Base-by-base conservation (phyloP, 2,797 vertebrate species). In the Melanotaenia parkinsoni region DNA sequence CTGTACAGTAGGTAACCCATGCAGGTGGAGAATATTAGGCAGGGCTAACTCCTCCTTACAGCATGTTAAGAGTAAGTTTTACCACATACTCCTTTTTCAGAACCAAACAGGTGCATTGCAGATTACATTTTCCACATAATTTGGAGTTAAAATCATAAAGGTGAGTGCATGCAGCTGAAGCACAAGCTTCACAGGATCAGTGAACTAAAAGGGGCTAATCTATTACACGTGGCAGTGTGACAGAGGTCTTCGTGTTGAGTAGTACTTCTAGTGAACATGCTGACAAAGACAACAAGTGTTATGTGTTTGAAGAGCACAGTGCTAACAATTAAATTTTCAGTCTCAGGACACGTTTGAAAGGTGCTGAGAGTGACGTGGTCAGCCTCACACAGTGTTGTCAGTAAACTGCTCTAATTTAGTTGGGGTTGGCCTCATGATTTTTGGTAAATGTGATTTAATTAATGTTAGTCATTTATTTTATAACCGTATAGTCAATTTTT, bases 241-340 rank as follows among this genome's bases (percentile, higher is more conserved):
- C 70, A 65, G 65, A 70, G 22, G 53, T 80, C 61, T 68, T 35
- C 1, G 60, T 72, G 79, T 81, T 79, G 54, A 58, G 75, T 67
- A 77, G 60, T 69, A 81, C 54, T 62, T 89, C 59, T 67, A 59
- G 82, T 88, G 84, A 90, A 77, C 94, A 94, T 95, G 94, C 92
- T 2, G 24, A 81, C 72, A 59, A 50, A 54, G 5, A 77, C 76
- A 68, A 53, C 57, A 16, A 62, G 65, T 80, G 77, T 66, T 40
- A 70, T 35, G 76, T 80, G 74, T 76, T 60, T 70, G 35, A 70
- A 76, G 66, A 64, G 57, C 63, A 75, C 40, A n/a, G 68, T 63
- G 63, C 72, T 18, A 16, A 67, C n/a, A 79, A 63, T 54, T 24
- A 74, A 59, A 58, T 51, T 60, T 4, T 54, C 57, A 47, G 73